These are phyloP conservation scores for Drosophila santomea DNA, from an alignment of 1,140 invertebrate species.

Conservation along the genomic window DNA sequence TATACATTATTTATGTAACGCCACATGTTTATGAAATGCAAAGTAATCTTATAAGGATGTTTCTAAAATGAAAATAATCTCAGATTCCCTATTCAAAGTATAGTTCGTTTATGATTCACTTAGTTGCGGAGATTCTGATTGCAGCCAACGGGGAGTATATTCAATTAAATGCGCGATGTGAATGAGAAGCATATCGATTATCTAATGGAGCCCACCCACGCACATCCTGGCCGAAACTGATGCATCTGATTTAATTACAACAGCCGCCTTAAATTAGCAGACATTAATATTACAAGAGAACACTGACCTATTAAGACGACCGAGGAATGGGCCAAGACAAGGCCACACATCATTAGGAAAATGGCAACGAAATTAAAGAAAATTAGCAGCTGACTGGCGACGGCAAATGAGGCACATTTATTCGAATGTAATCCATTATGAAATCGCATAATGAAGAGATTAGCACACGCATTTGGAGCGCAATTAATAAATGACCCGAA, in stretches of 20 bases:
- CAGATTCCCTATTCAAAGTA: not conserved
- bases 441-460: constrained; percentile 83
- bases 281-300: constrained; percentile 67
- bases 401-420: constrained; percentile 76
- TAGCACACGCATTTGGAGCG: constrained; percentile 68
- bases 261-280: constrained; percentile 61
- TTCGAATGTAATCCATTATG: constrained; percentile 83
- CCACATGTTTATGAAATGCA: no score
- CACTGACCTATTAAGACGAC: constrained; percentile 19
- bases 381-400: constrained; percentile 57
- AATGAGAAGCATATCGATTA: not conserved
- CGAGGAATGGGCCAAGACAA: constrained; percentile 5
- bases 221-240: constrained; percentile 28
- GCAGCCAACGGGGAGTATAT: not conserved
- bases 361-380: constrained; percentile 76
- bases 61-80: no score
- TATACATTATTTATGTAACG: no score
- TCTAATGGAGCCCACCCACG: no score
- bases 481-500: constrained; percentile 80
- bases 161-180: not conserved
- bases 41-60: no score
- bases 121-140: not conserved
- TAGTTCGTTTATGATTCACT: not conserved
- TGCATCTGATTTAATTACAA: constrained; percentile 74
- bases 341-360: constrained; percentile 66